These are phyloP conservation scores for Candoia aspera DNA, from an alignment of 2,113 vertebrate species.

Conservation along the genomic window DNA sequence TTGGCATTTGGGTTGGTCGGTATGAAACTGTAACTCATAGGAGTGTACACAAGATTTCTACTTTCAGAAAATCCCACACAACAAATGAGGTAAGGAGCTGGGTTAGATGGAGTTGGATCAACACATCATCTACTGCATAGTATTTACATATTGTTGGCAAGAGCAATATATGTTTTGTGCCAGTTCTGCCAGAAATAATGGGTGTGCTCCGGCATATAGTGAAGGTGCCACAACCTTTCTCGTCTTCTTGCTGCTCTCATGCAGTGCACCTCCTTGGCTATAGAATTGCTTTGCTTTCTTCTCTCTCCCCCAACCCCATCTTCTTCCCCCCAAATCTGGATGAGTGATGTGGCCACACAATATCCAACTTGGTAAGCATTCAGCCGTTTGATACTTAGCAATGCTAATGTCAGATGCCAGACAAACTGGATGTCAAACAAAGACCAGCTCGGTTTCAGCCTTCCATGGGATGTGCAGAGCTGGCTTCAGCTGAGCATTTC, in stretches of 20 bases:
- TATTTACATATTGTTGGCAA: neutral
- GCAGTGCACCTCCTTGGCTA: neutral
- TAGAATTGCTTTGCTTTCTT: fast-evolving
- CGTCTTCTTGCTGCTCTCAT: neutral
- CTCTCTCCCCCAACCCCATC: neutral
- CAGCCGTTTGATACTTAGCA: slow-evolving; percentile 33
- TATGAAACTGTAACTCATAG: neutral
- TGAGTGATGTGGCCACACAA: slow-evolving; percentile 23
- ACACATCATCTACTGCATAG: neutral
- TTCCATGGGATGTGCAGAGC: slow-evolving; percentile 20
- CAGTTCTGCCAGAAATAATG: neutral
- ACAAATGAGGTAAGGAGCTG: neutral
- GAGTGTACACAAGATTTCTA: neutral
- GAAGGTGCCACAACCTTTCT: neutral
- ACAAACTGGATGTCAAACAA: slow-evolving; percentile 52
- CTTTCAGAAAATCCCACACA: neutral
- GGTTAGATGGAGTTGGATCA: neutral
- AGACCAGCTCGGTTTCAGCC: slow-evolving; percentile 31
- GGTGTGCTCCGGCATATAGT: neutral
- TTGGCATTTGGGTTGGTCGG: neutral
- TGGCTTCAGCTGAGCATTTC: neutral
- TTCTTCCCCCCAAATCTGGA: neutral
- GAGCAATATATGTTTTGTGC: no score
- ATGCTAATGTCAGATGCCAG: slow-evolving; percentile 69
- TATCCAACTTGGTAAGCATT: slow-evolving; percentile 28